phyloP scores from a whole-genome alignment of 2,113 vertebrate genomes.

The Urocitellus parryii region DNA sequence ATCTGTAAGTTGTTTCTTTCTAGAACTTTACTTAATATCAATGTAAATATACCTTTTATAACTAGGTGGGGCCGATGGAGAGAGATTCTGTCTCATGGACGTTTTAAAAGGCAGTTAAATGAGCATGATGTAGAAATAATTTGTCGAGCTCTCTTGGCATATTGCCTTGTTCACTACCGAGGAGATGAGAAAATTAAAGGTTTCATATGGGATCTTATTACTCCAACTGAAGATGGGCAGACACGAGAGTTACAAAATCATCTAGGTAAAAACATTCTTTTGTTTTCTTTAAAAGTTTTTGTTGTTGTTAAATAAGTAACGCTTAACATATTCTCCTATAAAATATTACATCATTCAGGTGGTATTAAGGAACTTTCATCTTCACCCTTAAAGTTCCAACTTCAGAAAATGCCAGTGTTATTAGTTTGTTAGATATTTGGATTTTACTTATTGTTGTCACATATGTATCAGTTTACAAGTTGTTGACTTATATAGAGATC shows the following conservation, averaged over 20 bases:
- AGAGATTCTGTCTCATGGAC: constrained; percentile 97
- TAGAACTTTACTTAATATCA: background rate
- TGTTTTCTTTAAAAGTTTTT: background rate
- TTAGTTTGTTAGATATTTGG: background rate
- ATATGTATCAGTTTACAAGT: background rate
- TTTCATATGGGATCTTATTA: constrained; percentile 99
- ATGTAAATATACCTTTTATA: constrained; percentile 59
- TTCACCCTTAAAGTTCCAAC: background rate
- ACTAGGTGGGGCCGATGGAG: constrained; percentile 98
- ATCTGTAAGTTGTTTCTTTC: background rate
- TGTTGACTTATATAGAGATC: background rate
- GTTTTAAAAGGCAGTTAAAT: constrained; percentile 97
- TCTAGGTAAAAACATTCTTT: constrained; percentile 87
- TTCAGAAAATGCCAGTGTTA: background rate
- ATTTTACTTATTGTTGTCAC: background rate
- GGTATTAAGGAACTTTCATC: background rate
- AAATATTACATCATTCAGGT: background rate
- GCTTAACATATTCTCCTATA: background rate
- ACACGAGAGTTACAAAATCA: constrained; percentile 98
- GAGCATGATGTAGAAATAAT: constrained; percentile 98
- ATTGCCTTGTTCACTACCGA: constrained; percentile 97
- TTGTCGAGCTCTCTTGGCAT: constrained; percentile 95
- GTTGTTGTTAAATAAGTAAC: background rate
- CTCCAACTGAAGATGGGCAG: constrained; percentile 95
- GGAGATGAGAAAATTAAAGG: constrained; percentile 99